Evolutionary conservation across 2,888 invertebrate genomes (phyloP).

Genomic region (Artemia sinica): DNA sequence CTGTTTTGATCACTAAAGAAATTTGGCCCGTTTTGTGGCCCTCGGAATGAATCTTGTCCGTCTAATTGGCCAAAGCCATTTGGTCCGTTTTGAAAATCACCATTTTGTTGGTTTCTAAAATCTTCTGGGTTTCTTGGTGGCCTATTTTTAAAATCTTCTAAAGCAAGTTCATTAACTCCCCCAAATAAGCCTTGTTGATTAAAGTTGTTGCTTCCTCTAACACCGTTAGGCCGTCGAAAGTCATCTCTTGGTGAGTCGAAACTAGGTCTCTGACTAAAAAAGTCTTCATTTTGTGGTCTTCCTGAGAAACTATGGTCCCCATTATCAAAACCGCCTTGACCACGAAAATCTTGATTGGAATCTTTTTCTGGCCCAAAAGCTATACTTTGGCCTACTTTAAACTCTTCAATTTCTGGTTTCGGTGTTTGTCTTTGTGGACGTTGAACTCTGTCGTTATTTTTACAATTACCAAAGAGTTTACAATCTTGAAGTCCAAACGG

Average conservation of each 20-base stretch:
- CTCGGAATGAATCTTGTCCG: not conserved
- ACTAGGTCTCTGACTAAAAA: too few relatives aligned
- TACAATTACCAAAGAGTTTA: slow-evolving; percentile 3
- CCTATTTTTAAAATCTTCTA: too few relatives aligned
- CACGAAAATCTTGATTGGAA: too few relatives aligned
- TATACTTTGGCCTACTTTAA: not conserved
- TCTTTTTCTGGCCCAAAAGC: too few relatives aligned
- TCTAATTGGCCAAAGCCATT: not conserved
- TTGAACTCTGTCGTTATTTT: not conserved
- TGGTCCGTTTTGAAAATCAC: not conserved
- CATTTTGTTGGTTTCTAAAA: slow-evolving; percentile 4
- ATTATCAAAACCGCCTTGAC: too few relatives aligned
- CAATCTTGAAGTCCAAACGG: not conserved
- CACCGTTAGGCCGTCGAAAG: not conserved
- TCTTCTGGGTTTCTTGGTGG: not conserved
- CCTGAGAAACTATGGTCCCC: too few relatives aligned
- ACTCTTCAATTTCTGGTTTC: too few relatives aligned
- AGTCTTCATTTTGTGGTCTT: too few relatives aligned
- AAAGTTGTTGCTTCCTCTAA: not conserved
- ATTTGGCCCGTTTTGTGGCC: slow-evolving; percentile 7
- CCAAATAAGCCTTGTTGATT: not conserved
- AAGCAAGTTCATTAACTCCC: too few relatives aligned
- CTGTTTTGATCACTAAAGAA: not conserved
- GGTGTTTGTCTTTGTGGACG: not conserved
- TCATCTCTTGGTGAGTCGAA: not conserved